Evolutionary conservation across 1,140 invertebrate species (phyloP), one percentile per base, ranked within the genome.

Genomic region (Copidosoma floridanum): DNA sequence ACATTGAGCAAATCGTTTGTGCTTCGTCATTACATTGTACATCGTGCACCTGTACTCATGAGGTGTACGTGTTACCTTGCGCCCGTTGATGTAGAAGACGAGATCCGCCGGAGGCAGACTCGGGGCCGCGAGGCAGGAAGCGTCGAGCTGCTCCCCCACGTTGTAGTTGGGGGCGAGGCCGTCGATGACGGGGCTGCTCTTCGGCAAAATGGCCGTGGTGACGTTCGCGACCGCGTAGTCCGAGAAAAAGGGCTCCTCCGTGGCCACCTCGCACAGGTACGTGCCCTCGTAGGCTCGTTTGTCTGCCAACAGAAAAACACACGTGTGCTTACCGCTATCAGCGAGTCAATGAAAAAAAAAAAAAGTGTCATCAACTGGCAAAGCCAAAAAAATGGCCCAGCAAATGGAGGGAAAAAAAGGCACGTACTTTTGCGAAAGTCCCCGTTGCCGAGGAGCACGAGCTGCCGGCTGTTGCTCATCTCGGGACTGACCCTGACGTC

Each of bases 41-140:
- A n/a, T n/a, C n/a, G n/a, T n/a, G n/a, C n/a, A n/a, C n/a, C n/a
- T n/a, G n/a, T n/a, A n/a, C n/a, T n/a, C n/a, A n/a, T n/a, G n/a
- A n/a, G n/a, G n/a, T n/a, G n/a, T n/a, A n/a, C n/a, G n/a, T n/a
- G 67, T 89, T 81, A 92, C 90, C 80, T 85, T 83, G 66, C 85
- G 79, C 66, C 86, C 85, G 70, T 93, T 93, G 67, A 93, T 83
- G 67, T 85, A 83, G 80, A 92, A 91, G 23, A 84, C 84, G 26
- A 93, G 81, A 41, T 85, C 81, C 16, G 88, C 83, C 2, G 87
- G 82, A 6, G 91, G 91, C 55, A 87, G 81, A 46, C 89, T 90
- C 1, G 87, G 85, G 14, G 85, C 84, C 11, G 90, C 88, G 29
- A 85, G 87, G 76, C 92, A 94, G 73, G 90, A 90, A 32, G 87